Evolutionary conservation across 2,113 vertebrate species (phyloP).

Genomic region (Pholis gunnellus): DNA sequence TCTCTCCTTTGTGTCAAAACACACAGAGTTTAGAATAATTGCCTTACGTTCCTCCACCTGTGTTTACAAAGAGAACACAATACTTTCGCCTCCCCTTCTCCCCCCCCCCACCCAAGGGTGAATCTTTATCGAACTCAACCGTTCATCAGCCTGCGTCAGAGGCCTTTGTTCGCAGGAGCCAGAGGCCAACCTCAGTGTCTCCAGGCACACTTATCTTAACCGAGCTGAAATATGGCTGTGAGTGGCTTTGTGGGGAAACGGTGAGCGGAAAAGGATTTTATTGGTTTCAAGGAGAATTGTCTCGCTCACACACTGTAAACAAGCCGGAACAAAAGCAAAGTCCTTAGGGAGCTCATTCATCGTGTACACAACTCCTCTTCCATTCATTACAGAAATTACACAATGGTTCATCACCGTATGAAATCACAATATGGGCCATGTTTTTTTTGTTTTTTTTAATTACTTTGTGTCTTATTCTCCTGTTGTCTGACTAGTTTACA

Average conservation of each 20-base stretch:
- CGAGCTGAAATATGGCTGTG: constrained; percentile 13
- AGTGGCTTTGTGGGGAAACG: constrained; percentile 39
- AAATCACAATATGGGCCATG: not conserved
- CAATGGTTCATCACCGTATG: constrained; percentile 6
- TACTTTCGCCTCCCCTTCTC: not conserved
- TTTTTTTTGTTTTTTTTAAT: not conserved
- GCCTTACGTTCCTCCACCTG: constrained; percentile 33
- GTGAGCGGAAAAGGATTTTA: constrained; percentile 24
- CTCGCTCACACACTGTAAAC: constrained; percentile 20
- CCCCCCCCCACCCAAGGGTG: not conserved
- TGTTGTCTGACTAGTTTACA: not conserved
- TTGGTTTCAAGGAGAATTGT: constrained; percentile 36
- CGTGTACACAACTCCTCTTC: constrained; percentile 8
- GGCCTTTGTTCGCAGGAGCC: constrained; percentile 44
- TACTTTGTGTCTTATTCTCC: not conserved
- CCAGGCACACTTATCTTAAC: constrained; percentile 26
- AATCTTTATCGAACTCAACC: constrained; percentile 20
- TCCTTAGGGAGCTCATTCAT: constrained; percentile 47
- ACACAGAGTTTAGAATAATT: constrained; percentile 36
- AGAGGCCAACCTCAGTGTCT: constrained; percentile 44
- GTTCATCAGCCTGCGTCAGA: constrained; percentile 12
- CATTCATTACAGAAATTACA: constrained; percentile 35
- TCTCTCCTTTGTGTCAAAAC: constrained; percentile 59
- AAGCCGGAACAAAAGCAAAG: constrained; percentile 41
- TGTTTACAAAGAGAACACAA: constrained; percentile 53